A percentile compares a stretch with the other conserved stretches of the same genome.
Evolutionary conservation across 2,797 vertebrate genomes (phyloP).

Genomic region (Furcifer pardalis): DNA sequence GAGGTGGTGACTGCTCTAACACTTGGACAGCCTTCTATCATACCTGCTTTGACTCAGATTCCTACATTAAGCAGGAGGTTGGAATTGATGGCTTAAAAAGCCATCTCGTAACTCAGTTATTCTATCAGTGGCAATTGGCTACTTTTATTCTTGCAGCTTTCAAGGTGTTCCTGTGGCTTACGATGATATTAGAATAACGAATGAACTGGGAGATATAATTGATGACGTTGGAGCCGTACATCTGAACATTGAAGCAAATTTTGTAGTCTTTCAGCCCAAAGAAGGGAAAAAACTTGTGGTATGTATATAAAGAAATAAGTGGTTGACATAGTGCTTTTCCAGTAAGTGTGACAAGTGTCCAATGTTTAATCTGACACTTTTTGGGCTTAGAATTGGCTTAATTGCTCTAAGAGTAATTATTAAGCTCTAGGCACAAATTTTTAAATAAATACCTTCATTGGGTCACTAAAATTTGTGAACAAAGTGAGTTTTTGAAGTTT

Average conservation of each 20-base stretch:
- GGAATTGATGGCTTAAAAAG: background rate
- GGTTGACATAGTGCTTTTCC: background rate
- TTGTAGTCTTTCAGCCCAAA: slow-evolving; percentile 88
- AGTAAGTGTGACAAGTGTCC: background rate
- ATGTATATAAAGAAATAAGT: slow-evolving; percentile 48
- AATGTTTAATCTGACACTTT: background rate
- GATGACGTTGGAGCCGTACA: slow-evolving; percentile 95
- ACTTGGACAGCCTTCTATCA: no score
- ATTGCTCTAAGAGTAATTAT: background rate
- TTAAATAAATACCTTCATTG: no score
- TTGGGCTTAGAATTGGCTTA: background rate
- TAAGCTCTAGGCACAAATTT: background rate
- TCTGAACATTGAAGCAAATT: slow-evolving; percentile 89
- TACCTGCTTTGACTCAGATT: no score
- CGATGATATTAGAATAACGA: slow-evolving; percentile 84
- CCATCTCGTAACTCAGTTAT: no score
- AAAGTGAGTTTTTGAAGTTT: no score
- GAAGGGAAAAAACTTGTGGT: slow-evolving; percentile 88
- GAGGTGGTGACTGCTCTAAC: no score
- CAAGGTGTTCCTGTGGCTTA: slow-evolving; percentile 93
- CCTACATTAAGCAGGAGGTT: no score
- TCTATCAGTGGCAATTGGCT: background rate
- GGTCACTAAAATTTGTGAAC: no score
- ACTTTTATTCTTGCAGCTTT: slow-evolving; percentile 75
- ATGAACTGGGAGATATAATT: slow-evolving; percentile 86